These are phyloP conservation scores for Colossoma macropomum DNA, from an alignment of 2,113 vertebrate species.

Conservation along the genomic window DNA sequence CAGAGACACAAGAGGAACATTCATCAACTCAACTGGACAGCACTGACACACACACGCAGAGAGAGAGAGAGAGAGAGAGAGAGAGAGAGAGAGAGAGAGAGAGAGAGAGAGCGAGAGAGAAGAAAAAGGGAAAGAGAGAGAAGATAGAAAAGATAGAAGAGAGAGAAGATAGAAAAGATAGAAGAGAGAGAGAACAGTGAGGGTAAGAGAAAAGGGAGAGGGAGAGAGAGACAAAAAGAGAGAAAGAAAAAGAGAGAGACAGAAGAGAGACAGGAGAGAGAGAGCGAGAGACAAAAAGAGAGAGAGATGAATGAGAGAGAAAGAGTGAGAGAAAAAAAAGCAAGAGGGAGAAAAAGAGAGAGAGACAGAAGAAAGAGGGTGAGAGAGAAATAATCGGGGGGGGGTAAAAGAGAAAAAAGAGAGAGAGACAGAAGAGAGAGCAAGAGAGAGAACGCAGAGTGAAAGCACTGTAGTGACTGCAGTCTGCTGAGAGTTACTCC, in stretches of 20 bases:
- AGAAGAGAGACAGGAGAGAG: neutral
- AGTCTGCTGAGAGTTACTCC: too few species aligned
- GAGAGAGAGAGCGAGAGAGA: neutral
- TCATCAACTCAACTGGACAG: conserved; percentile 75
- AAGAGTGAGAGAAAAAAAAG: too few species aligned
- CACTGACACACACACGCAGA: conserved; percentile 60
- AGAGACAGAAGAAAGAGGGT: neutral
- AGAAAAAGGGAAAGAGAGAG: too few species aligned
- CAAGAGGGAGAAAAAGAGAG: neutral
- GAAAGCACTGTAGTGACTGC: too few species aligned
- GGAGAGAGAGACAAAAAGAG: neutral
- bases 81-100: conserved; percentile 42
- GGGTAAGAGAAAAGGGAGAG: neutral
- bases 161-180: conserved; percentile 21
- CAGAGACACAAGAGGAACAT: conserved; percentile 66
- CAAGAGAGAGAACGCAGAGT: too few species aligned
- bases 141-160: neutral
- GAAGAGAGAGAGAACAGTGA: conserved; percentile 26
- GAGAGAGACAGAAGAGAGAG: neutral
- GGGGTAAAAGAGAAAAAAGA: conserved; percentile 6
- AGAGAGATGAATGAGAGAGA: neutral
- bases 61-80: conserved; percentile 43
- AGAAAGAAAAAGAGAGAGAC: neutral
- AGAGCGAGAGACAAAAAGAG: neutral
- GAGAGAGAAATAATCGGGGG: too few species aligned